Conservation (phyloP, 2,888 invertebrate species). For the Campoletis raptor region DNA sequence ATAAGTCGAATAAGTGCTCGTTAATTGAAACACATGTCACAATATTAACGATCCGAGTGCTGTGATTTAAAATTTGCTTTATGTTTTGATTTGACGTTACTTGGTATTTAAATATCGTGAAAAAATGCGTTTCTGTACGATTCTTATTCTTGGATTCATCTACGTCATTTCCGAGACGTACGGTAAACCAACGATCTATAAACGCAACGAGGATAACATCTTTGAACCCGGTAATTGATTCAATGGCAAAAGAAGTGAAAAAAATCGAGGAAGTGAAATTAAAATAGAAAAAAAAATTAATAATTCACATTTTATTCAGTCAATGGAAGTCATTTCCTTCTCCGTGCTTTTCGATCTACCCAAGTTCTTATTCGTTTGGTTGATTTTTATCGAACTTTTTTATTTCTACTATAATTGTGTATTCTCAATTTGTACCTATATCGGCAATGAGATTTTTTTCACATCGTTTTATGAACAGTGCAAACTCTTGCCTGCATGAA, state of each 20-base stretch:
- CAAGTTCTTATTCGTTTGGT: background rate
- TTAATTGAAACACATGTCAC: background rate
- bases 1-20: background rate
- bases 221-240: slow-evolving; percentile 80
- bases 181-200: slow-evolving; percentile 81
- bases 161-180: slow-evolving; percentile 71
- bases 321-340: slow-evolving; percentile 39
- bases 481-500: background rate
- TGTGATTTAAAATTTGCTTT: background rate
- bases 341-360: background rate
- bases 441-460: background rate
- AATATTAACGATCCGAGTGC: slow-evolving; percentile 17
- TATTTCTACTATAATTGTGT: background rate
- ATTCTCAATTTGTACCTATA: background rate
- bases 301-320: background rate
- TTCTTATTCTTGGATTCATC: slow-evolving; percentile 62
- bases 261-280: slow-evolving; percentile 35
- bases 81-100: slow-evolving; percentile 20
- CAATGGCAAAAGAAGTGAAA: slow-evolving; percentile 39
- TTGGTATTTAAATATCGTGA: background rate
- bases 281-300: slow-evolving; percentile 8
- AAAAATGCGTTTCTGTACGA: slow-evolving; percentile 62
- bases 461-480: background rate
- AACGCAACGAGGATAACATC: slow-evolving; percentile 80
- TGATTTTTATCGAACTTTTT: background rate